phyloP scores from a whole-genome alignment of 2,888 invertebrate genomes.

The Crematogaster levior region DNA sequence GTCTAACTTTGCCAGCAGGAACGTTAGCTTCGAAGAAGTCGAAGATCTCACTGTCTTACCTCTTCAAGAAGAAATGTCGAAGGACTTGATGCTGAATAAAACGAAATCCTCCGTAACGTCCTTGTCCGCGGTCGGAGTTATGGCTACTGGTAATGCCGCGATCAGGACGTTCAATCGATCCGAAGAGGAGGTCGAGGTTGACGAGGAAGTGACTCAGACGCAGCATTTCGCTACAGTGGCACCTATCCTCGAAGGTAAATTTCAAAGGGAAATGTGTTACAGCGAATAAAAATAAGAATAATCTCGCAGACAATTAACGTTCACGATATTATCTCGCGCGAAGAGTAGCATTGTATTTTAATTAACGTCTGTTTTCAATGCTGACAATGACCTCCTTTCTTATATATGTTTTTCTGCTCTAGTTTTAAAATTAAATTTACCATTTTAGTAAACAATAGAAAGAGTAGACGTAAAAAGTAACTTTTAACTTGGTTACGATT shows the following conservation, averaged over 20 bases:
- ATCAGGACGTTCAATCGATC: constrained; percentile 76
- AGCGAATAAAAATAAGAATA: neutral
- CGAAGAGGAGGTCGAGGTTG: constrained; percentile 76
- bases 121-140: constrained; percentile 58
- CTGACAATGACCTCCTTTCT: neutral
- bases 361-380: constrained; percentile 4
- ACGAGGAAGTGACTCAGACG: constrained; percentile 76
- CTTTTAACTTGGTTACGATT: neutral
- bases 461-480: neutral
- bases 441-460: neutral
- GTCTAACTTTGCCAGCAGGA: constrained; percentile 49
- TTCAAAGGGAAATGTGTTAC: neutral
- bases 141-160: constrained; percentile 57
- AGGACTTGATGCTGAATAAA: constrained; percentile 77
- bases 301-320: neutral
- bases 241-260: constrained; percentile 78
- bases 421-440: neutral
- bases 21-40: constrained; percentile 59
- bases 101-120: constrained; percentile 66
- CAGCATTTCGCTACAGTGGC: constrained; percentile 79
- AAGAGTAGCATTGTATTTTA: constrained; percentile 28
- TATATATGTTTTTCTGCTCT: neutral
- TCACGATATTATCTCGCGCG: neutral
- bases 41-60: constrained; percentile 75
- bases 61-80: constrained; percentile 75